Evolutionary conservation across 2,113 vertebrate species (phyloP), one percentile per base, ranked within the genome.

Genomic region (Hippocampus abdominalis): DNA sequence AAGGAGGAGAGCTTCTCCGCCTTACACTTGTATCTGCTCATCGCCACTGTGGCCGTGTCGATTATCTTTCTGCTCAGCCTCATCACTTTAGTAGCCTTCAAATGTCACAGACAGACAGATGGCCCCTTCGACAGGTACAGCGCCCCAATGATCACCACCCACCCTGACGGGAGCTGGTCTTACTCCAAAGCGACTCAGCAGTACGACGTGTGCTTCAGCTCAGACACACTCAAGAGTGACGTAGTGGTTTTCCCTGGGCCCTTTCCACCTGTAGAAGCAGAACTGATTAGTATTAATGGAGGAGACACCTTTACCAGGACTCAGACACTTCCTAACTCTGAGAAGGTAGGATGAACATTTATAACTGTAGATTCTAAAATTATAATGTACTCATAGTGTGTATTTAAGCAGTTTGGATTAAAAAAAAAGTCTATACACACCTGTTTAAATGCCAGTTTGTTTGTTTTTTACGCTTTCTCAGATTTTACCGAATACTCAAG

Each of bases 111-210:
- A n/a, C n/a, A n/a, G n/a, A n/a, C n/a, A n/a, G n/a, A n/a, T n/a
- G n/a, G n/a, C n/a, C n/a, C n/a, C n/a, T n/a, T n/a, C n/a, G n/a
- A n/a, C n/a, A n/a, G n/a, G n/a, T n/a, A n/a, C n/a, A n/a, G n/a
- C n/a, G n/a, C n/a, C n/a, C n/a, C n/a, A n/a, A n/a, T n/a, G n/a
- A n/a, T n/a, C n/a, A n/a, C n/a, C n/a, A n/a, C n/a, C n/a, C n/a
- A n/a, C n/a, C n/a, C n/a, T n/a, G n/a, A n/a, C n/a, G n/a, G n/a
- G 73, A 85, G 77, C 77, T 82, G 83, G 83, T 85, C 83, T 78
- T 85, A 85, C 80, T 86, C 85, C 60, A 82, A 87, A 80, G n/a
- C n/a, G n/a, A n/a, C n/a, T n/a, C n/a, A n/a, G n/a, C n/a, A n/a
- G n/a, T n/a, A n/a, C n/a, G n/a, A n/a, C n/a, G n/a, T n/a, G n/a